Evolutionary conservation across 2,888 invertebrate genomes (phyloP), one percentile per base, ranked within the genome.

Genomic region (Marasmarcha lunaedactyla): DNA sequence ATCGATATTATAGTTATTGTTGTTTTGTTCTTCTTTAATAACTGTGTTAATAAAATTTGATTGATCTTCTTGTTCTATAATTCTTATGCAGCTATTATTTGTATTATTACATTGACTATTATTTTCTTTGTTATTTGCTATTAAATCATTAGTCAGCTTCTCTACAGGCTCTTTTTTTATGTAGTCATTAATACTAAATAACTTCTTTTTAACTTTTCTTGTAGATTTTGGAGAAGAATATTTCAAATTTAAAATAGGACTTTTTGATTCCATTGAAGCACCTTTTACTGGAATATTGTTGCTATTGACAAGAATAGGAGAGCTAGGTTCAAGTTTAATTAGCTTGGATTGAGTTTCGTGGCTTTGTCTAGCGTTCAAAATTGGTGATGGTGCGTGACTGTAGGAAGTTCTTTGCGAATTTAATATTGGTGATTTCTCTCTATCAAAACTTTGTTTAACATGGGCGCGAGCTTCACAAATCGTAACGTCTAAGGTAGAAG

Each of bases 401-500:
- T 9, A 26, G 6, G n/a, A 11, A 2, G 33, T 36, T 46, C 36
- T 42, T 11, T 12, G n/a, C 10, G n/a, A 1, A 2, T 63, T 47
- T 5, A 20, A 7, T 43, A 62, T 51, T 0, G 68, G 64, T 1
- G 66, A 69, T 55, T 53, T 54, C 26, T 27, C 48, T 13, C 50
- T 43, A 20, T 35, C 39, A 3, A 20, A 25, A 11, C 25, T 7
- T 10, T 3, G 2, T 30, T 30, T 30, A 3, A 30, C 30, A 30
- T 30, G 6, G 4, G 30, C 10, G 10, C n/a, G 2, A 30, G 48
- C 40, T 27, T 73, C 63, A 20, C 56, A 34, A 30, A 70, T 56
- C 1, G 60, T 67, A 6, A 81, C 52, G 39, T 70, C 57, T 40
- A 83, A 57, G 42, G 71, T 72, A 11, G 70, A 65, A 20, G 60